These are phyloP conservation scores for Anhinga rufa DNA, from an alignment of 2,113 vertebrate species.

Conservation along the genomic window DNA sequence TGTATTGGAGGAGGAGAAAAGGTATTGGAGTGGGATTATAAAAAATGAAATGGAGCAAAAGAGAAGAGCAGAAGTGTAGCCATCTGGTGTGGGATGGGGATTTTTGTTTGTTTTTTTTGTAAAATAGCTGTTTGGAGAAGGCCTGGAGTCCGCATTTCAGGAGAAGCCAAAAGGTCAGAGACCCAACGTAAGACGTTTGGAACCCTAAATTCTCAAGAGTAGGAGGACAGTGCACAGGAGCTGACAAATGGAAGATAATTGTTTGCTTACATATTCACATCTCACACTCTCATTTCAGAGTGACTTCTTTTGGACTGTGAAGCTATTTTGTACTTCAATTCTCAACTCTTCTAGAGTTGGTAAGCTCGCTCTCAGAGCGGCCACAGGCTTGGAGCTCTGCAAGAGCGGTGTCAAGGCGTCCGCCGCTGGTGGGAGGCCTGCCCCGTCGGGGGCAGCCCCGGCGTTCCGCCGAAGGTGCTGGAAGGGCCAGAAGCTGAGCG, in stretches of 20 bases:
- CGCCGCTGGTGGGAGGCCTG: not conserved
- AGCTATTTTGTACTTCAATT: not conserved
- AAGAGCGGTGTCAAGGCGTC: accelerated
- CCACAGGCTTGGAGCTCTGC: not conserved
- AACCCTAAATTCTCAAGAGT: not conserved
- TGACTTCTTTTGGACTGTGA: not conserved
- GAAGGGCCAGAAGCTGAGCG: too few species aligned
- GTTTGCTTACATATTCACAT: not conserved
- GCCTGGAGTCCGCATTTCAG: not conserved
- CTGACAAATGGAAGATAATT: not conserved
- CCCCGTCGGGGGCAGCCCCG: accelerated
- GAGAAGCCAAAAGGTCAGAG: not conserved
- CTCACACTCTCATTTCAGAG: not conserved
- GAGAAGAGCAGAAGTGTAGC: not conserved
- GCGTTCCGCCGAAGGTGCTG: accelerated
- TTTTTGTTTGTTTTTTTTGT: not conserved
- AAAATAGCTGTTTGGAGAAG: not conserved
- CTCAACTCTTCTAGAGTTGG: not conserved
- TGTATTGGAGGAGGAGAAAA: not conserved
- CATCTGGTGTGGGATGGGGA: not conserved
- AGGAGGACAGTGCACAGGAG: not conserved
- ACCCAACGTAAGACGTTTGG: not conserved
- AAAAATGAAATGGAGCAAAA: not conserved
- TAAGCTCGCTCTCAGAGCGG: not conserved
- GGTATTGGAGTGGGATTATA: not conserved